Conservation (phyloP, 2,113 vertebrate species). For the Trematomus loennbergii region DNA sequence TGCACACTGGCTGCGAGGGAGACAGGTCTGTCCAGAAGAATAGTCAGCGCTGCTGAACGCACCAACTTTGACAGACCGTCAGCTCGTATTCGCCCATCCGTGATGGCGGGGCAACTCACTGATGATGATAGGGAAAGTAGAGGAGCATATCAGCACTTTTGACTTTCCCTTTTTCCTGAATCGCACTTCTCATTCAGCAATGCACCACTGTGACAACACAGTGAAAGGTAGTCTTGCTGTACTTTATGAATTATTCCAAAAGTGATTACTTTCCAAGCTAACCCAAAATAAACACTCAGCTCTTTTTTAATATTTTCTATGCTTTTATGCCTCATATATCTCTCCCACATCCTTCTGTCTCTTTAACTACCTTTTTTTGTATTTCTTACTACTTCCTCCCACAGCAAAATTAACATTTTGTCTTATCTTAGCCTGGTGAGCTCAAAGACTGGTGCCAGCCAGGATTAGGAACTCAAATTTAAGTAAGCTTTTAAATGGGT, state of each 20-base stretch:
- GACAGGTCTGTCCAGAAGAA: constrained; percentile 56
- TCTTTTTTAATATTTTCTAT: not conserved
- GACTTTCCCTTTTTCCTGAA: constrained; percentile 26
- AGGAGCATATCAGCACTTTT: constrained; percentile 60
- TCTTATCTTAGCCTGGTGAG: not conserved
- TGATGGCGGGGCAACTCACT: constrained; percentile 24
- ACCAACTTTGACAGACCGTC: constrained; percentile 63
- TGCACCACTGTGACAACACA: constrained; percentile 1
- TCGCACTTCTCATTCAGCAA: not conserved
- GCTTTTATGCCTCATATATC: not conserved
- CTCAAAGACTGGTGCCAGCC: constrained; percentile 6
- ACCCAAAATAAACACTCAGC: not conserved
- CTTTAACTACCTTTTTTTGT: not conserved
- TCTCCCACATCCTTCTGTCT: not conserved
- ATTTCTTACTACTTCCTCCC: not conserved
- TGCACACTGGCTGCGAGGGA: constrained; percentile 42
- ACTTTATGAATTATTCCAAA: constrained; percentile 12
- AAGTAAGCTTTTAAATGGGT: constrained; percentile 1
- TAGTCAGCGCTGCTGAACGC: constrained; percentile 38
- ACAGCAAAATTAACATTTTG: constrained; percentile 9
- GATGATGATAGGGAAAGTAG: constrained; percentile 53
- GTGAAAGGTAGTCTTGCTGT: not conserved
- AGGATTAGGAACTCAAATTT: not conserved
- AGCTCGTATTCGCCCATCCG: constrained; percentile 44
- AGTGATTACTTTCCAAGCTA: not conserved